Evolutionary conservation across 2,888 invertebrate species (phyloP), one percentile per base, ranked within the genome.

Genomic region (Eumacrocentrus americanus): DNA sequence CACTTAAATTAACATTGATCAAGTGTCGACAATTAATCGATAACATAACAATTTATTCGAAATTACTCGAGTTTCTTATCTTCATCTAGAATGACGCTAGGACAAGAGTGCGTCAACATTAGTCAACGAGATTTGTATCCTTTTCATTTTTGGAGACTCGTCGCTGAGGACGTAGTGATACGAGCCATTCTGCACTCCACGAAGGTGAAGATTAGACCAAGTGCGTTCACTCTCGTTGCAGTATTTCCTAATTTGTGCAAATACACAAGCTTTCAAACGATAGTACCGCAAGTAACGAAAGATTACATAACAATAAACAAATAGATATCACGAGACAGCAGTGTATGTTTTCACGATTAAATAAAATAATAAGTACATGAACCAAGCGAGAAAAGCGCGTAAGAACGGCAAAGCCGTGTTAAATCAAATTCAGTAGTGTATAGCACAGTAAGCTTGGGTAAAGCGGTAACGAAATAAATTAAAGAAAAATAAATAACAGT

Each of bases 221-320:
- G 64, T 65, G 64, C 59, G 69, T 71, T 76, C 76, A 78, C 67
- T 77, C 75, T 70, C 75, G 77, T 62, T 73, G 77, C 67, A 73
- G 71, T 70, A 75, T 73, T 72, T 77, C 77, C 78, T 78, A 72
- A 75, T 75, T 70, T 62, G 67, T 71, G 66, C 71, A 72, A 72
- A 75, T 70, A 66, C 72, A 68, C 64, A 66, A 70, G 68, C 70
- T 64, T 58, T 65, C 60, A 61, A 48, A 66, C 66, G 64, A 62
- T n/a, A n/a, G n/a, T n/a, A 66, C 59, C 64, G 40, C 12, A 29
- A 14, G 14, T 14, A 48, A 14, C 3, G 29, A 6, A 29, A 29
- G 4, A 29, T 6, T 9, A 29, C 9, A 29, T 29, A 29, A 9
- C 29, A 29, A 29, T 29, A 6, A 29, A n/a, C n/a, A n/a, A n/a